Evolutionary conservation across 2,797 vertebrate genomes (phyloP), one percentile per base, ranked within the genome.

Genomic region (Heliangelus exortis): DNA sequence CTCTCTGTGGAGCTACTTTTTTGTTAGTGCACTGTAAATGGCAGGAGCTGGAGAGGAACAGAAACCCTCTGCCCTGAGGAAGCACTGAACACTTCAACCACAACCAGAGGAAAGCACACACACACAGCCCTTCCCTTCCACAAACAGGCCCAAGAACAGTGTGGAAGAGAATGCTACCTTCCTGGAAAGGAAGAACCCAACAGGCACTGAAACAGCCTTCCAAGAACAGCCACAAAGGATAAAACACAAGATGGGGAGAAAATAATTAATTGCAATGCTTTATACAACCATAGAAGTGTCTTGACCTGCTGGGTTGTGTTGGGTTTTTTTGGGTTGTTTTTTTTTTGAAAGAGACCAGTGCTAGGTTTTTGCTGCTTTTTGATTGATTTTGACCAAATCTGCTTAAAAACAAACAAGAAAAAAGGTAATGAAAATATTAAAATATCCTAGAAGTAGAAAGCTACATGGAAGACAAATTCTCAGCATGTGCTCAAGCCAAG

Each of bases 111-210:
- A 14, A 47, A 34, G 26, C 50, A 15, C 8, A 7, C 9, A 71
- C 33, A 22, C 72, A 33, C 5, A 1, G 33, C 55, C 48, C 36
- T 75, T n/a, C 47, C 41, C 63, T 73, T 43, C 33, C 78, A 77
- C 2, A 0, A 22, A 71, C 21, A 39, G 7, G 20, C 45, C 50
- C 15, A 2, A 12, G 14, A 67, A 58, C 0, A 0, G 12, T 6
- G 1, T 2, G 62, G 53, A 71, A 63, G 28, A 53, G 13, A n/a
- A 25, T 2, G 4, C 39, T 4, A 31, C 43, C 25, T 15, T 19
- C 33, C 84, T 14, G 10, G 15, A 78, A 48, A 51, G 58, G 31
- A 75, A 65, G 28, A 55, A 36, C 1, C 7, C 1, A 1, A 51
- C 28, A 58, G 29, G 53, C 51, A 79, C 76, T 1, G 1, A n/a